Evolutionary conservation across 92 coral and sea anemone species (phyloP).

Genomic region (Blastomussa wellsi): DNA sequence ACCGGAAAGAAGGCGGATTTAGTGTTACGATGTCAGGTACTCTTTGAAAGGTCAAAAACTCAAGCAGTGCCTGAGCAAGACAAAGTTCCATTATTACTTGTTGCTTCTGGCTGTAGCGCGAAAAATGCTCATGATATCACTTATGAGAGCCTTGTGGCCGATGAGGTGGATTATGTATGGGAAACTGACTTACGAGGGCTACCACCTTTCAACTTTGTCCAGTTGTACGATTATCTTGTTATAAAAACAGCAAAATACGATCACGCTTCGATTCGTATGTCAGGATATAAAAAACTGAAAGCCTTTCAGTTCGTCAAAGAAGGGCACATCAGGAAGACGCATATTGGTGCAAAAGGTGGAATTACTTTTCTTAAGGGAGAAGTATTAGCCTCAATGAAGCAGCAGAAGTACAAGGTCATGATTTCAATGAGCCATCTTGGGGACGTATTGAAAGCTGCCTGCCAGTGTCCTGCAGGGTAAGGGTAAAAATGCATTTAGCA

Average conservation of each 20-base stretch:
- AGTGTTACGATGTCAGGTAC: slow-evolving; percentile 45
- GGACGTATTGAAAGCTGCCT: slow-evolving; percentile 49
- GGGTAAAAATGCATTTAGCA: neutral
- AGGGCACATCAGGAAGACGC: slow-evolving; percentile 63
- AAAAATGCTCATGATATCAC: slow-evolving; percentile 30
- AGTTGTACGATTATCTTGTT: slow-evolving; percentile 63
- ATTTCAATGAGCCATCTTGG: slow-evolving; percentile 34
- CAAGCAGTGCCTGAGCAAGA: slow-evolving; percentile 17
- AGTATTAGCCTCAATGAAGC: slow-evolving; percentile 61
- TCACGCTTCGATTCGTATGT: slow-evolving; percentile 40
- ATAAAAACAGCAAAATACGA: slow-evolving; percentile 49
- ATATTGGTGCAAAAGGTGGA: slow-evolving; percentile 42
- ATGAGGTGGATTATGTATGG: slow-evolving; percentile 46
- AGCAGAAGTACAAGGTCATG: slow-evolving; percentile 38
- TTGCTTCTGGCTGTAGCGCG: slow-evolving; percentile 5
- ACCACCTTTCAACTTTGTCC: slow-evolving; percentile 53
- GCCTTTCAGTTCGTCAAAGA: slow-evolving; percentile 66
- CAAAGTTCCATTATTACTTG: slow-evolving; percentile 17
- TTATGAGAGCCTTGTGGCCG: slow-evolving; percentile 33
- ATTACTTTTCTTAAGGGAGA: slow-evolving; percentile 40
- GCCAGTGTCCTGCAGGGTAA: slow-evolving; percentile 73
- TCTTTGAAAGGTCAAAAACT: slow-evolving; percentile 23
- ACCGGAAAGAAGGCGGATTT: slow-evolving; percentile 53
- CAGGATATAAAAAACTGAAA: slow-evolving; percentile 62
- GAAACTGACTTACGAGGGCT: slow-evolving; percentile 36